Conservation (phyloP, 2,888 invertebrate species). For the Carcina quercana region DNA sequence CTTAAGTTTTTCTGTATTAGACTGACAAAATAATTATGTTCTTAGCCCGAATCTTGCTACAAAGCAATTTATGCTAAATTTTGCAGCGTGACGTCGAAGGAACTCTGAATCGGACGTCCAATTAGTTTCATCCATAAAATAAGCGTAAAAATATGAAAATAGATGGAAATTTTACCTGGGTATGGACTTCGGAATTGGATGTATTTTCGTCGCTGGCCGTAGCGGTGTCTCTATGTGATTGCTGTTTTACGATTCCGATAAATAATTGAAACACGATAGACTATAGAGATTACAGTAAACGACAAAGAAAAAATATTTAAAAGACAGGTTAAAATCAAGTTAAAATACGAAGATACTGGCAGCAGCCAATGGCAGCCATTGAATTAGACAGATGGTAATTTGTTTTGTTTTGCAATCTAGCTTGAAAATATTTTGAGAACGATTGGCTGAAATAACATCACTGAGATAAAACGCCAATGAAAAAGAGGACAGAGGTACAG, state of each 20-base stretch:
- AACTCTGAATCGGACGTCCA: slow-evolving; percentile 24
- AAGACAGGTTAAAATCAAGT: slow-evolving; percentile 39
- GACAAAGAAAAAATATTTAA: slow-evolving; percentile 23
- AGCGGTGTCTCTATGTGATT: slow-evolving; percentile 10
- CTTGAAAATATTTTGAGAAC: background rate
- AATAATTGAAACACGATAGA: slow-evolving; percentile 11
- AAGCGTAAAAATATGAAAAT: slow-evolving; percentile 30
- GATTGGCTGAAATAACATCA: background rate
- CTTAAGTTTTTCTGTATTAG: slow-evolving; percentile 1
- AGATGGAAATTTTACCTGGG: slow-evolving; percentile 39
- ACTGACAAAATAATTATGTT: background rate
- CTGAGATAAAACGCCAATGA: too few species aligned
- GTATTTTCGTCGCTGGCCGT: slow-evolving; percentile 10
- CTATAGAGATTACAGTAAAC: slow-evolving; percentile 11
- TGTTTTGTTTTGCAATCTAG: slow-evolving; percentile 22
- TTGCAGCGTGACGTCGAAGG: too few species aligned
- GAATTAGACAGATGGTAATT: slow-evolving; percentile 23
- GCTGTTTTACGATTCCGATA: slow-evolving; percentile 9
- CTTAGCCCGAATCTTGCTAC: too few species aligned
- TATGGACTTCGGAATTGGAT: slow-evolving; percentile 21
- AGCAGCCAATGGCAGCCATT: too few species aligned
- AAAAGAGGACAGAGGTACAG: too few species aligned
- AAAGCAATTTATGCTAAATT: too few species aligned
- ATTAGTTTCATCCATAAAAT: slow-evolving; percentile 31
- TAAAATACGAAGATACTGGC: slow-evolving; percentile 29